Evolutionary conservation across 2,888 invertebrate species (phyloP), one percentile per base, ranked within the genome.

Genomic region (Aphrophora alni): DNA sequence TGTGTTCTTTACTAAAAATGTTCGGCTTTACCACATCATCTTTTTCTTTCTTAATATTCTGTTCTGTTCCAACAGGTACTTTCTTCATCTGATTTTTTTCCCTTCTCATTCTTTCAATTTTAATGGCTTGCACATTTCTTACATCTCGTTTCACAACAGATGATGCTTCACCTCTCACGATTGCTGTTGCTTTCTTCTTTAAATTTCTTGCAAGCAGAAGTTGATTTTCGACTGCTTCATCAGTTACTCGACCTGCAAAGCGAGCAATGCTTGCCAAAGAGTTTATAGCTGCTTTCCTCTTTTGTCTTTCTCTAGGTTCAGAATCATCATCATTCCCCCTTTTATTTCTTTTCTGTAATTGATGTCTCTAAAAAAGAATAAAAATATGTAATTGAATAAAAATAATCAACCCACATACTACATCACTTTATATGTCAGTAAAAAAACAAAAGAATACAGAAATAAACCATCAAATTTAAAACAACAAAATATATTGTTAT

Each of bases 271-370:
- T 77, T 17, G 77, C 77, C 21, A 69, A 25, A 14, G 77, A 77
- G 25, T 77, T 77, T 12, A 77, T 25, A 12, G 77, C 77, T 10
- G 77, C 77, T 38, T 77, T 77, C 25, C 77, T 33, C 21, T 77
- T 28, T 28, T 77, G 77, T 70, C 38, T 59, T 21, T 2, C 59
- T 59, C 21, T 21, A 59, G 59, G 59, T 21, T 59, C 21, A 3
- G 0, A 59, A 14, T 59, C n/a, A 21, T 59, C 10, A 10, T 21
- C 59, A 21, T 59, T 10, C 14, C 14, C 44, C n/a, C n/a, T n/a
- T n/a, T n/a, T n/a, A n/a, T n/a, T n/a, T n/a, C n/a, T n/a, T n/a
- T n/a, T n/a, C n/a, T n/a, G n/a, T n/a, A n/a, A n/a, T n/a, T n/a
- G n/a, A n/a, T n/a, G n/a, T n/a, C n/a, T n/a, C n/a, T n/a, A n/a